These are phyloP conservation scores for Nibea albiflora DNA, from an alignment of 2,113 vertebrate species.

Conservation along the genomic window DNA sequence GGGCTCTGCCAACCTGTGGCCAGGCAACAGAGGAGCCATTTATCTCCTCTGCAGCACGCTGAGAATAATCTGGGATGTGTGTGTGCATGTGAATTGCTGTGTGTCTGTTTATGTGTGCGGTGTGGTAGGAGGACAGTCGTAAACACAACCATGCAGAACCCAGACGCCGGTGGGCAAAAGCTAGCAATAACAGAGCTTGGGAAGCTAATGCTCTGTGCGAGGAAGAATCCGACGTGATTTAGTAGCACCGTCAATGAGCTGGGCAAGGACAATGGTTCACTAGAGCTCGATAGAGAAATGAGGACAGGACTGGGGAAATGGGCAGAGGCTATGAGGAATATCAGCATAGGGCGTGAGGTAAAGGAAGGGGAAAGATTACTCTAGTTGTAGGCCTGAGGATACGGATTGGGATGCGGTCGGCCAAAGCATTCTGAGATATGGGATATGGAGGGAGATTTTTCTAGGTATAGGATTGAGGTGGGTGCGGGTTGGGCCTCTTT, in stretches of 20 bases:
- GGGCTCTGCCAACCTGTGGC: constrained; percentile 75
- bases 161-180: constrained; percentile 58
- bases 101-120: constrained; percentile 35
- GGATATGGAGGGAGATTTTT: constrained; percentile 55
- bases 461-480: constrained; percentile 3
- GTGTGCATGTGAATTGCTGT: constrained; percentile 58
- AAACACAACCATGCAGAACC: constrained; percentile 69
- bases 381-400: constrained; percentile 55
- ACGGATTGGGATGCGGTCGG: constrained; percentile 59
- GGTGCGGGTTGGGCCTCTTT: constrained; percentile 29
- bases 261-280: constrained; percentile 77
- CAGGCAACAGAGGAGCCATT: constrained; percentile 70
- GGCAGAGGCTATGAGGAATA: constrained; percentile 66
- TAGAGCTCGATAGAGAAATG: constrained; percentile 74
- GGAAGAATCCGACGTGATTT: constrained; percentile 72
- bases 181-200: constrained; percentile 62
- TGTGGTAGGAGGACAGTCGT: constrained; percentile 43
- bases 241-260: constrained; percentile 68
- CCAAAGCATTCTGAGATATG: constrained; percentile 57
- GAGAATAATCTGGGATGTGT: constrained; percentile 73
- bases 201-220: constrained; percentile 67
- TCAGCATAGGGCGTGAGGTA: constrained; percentile 60
- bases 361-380: constrained; percentile 65
- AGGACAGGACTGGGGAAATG: constrained; percentile 67
- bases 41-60: constrained; percentile 74